Evolutionary conservation across 2,113 vertebrate genomes (phyloP), one percentile per base, ranked within the genome.

Genomic region (Ictalurus furcatus): DNA sequence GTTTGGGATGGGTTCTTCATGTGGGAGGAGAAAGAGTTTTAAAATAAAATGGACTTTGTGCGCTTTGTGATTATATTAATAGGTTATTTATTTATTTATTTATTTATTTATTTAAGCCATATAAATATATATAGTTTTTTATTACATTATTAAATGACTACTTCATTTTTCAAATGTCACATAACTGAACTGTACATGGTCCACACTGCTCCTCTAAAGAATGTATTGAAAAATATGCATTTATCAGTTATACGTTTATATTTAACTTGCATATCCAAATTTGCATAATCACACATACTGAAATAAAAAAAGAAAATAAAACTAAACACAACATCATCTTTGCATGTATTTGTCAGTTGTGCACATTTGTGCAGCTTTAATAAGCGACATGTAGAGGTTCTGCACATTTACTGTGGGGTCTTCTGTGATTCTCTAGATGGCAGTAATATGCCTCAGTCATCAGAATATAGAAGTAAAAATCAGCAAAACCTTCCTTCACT

Each of bases 381-480:
- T 56, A 82, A 37, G 14, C 59, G 30, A 81, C 40, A 16, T 59
- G 40, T 44, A 9, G 44, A 85, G 3, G 7, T 78, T 80, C 56
- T 90, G 61, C 73, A 59, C n/a, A 86, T 30, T 37, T 87, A 90
- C 91, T 86, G 94, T 91, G 93, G 93, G 92, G 92, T 94, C 93
- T 95, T 92, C 88, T 44, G 91, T 92, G 93, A 94, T 94, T 96
- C 95, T 95, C 95, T 96, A 96, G 96, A 96, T 96, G 96, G 96
- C 96, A 95, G 95, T 95, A 95, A 96, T 95, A 95, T 95, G 91
- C 95, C 93, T 96, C 96, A 93, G 93, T 95, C 94, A 94, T 92
- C 91, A 91, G 92, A 87, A 93, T 90, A 91, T 92, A 90, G 93
- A 91, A 94, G 89, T 84, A 90, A 87, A 91, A 80, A 88, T 84